These are phyloP conservation scores for Patagioenas fasciata DNA, from an alignment of 2,113 vertebrate genomes.

Conservation along the genomic window DNA sequence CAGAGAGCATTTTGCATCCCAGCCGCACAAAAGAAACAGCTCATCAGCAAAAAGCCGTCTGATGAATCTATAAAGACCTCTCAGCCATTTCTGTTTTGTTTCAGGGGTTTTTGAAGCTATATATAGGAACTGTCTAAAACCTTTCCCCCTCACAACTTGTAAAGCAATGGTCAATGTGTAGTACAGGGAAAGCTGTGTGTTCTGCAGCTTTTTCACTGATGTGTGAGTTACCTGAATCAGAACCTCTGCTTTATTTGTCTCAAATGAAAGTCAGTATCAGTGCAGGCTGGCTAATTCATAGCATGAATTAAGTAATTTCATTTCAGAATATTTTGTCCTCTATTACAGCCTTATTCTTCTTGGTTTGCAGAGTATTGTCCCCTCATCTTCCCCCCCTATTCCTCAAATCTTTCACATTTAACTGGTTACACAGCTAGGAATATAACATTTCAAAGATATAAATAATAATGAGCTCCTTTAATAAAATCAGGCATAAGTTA, in stretches of 20 bases:
- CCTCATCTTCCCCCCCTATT: background rate
- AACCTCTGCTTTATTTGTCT: constrained; percentile 9
- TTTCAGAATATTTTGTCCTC: constrained; percentile 35
- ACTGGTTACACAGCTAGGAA: constrained; percentile 51
- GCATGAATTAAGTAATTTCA: background rate
- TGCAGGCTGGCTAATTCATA: background rate
- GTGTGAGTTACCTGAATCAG: background rate
- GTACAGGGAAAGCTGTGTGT: background rate
- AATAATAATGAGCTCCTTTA: constrained; percentile 80
- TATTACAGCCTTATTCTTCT: background rate
- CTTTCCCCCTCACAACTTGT: background rate
- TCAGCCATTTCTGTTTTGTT: background rate
- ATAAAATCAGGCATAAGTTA: constrained; percentile 80
- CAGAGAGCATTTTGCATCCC: background rate
- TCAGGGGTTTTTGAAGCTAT: background rate
- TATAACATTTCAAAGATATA: constrained; percentile 72
- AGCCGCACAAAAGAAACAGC: background rate
- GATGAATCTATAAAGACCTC: constrained; percentile 14
- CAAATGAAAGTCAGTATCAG: background rate
- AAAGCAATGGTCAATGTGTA: background rate
- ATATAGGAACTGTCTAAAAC: background rate
- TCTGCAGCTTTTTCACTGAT: background rate
- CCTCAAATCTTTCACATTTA: constrained; percentile 57
- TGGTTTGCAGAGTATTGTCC: background rate
- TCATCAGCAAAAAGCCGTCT: constrained; percentile 7